Evolutionary conservation across 2,888 invertebrate species (phyloP).

Genomic region (Conus canariensis): DNA sequence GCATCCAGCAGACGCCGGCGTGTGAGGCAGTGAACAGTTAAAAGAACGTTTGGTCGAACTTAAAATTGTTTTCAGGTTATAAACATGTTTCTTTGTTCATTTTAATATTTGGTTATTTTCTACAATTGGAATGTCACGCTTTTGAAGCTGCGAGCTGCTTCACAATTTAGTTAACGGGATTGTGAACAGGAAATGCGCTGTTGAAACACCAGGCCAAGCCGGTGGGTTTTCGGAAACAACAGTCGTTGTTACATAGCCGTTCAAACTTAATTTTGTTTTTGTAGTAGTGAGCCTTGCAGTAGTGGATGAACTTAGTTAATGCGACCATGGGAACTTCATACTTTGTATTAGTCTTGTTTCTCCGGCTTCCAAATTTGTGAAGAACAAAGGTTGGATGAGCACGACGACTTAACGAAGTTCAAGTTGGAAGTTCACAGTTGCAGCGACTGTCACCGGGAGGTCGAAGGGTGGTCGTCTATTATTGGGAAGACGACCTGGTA

Average conservation of each 20-base stretch:
- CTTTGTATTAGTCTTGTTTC: too few relatives aligned
- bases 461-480: too few relatives aligned
- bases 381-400: neutral
- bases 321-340: too few relatives aligned
- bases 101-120: neutral
- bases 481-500: too few relatives aligned
- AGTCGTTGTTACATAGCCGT: neutral
- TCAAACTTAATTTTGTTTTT: neutral
- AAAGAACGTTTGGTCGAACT: slow-evolving; percentile 30
- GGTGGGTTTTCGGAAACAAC: neutral
- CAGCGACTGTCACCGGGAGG: too few relatives aligned
- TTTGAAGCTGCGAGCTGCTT: neutral
- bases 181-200: slow-evolving; percentile 19
- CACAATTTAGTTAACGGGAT: neutral
- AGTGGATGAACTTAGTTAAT: too few relatives aligned
- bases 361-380: neutral
- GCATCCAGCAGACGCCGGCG: slow-evolving; percentile 43
- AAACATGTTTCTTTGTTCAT: neutral
- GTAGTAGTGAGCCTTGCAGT: too few relatives aligned
- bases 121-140: neutral
- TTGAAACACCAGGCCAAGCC: neutral
- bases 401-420: too few relatives aligned
- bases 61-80: slow-evolving; percentile 37
- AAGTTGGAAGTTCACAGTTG: too few relatives aligned
- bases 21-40: slow-evolving; percentile 19